These are phyloP conservation scores for Calosoma granatense DNA, from an alignment of 1,140 invertebrate genomes.

Conservation along the genomic window DNA sequence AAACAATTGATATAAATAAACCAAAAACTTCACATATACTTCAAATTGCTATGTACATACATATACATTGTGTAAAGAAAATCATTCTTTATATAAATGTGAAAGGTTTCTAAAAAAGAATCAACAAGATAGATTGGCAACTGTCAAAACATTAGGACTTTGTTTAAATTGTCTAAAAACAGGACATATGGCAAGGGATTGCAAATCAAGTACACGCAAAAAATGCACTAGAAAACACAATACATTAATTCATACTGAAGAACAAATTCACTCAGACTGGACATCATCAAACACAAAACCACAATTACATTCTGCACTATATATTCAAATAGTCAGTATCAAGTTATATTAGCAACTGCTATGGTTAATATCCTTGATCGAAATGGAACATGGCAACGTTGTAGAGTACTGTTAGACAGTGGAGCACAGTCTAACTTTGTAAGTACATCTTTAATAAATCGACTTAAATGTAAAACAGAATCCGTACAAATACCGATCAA, in stretches of 20 bases:
- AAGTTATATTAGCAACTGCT: too few species aligned
- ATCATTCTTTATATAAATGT: background rate
- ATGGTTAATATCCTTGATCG: too few species aligned
- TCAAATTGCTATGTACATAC: background rate
- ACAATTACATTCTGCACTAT: too few species aligned
- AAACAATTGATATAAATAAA: background rate
- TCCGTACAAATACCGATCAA: too few species aligned
- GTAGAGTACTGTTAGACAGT: too few species aligned
- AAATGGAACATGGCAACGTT: too few species aligned
- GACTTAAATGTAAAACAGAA: too few species aligned
- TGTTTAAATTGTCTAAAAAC: background rate
- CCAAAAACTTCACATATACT: background rate
- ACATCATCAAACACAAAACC: background rate
- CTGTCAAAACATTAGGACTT: background rate
- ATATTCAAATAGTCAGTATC: too few species aligned
- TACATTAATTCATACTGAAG: constrained; percentile 2
- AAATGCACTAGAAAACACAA: background rate
- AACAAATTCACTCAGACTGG: constrained; percentile 3
- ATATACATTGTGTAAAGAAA: background rate
- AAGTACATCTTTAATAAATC: too few species aligned
- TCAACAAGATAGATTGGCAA: background rate
- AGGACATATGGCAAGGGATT: background rate
- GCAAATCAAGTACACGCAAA: background rate
- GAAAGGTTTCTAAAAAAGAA: background rate
- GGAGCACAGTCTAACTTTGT: too few species aligned